Evolutionary conservation across 2,113 vertebrate genomes (phyloP), one percentile per base, ranked within the genome.

Genomic region (Oriolus oriolus): DNA sequence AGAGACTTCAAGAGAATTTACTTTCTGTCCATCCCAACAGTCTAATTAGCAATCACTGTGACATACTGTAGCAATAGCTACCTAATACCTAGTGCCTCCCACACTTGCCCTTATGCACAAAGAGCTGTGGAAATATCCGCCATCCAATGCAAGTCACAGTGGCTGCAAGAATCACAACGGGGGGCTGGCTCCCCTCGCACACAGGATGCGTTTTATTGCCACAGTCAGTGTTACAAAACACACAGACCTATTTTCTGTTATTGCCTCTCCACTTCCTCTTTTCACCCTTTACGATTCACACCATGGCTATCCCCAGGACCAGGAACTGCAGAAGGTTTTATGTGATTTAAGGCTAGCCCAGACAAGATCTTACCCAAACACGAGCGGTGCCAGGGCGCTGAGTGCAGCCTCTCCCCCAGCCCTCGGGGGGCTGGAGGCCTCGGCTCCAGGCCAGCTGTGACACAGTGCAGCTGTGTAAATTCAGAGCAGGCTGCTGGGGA

Each of bases 201-300:
- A 84, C 95, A 96, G 93, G 90, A 95, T 89, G 90, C 1, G 4
- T 69, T 92, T 92, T 69, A 92, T 94, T 95, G 92, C 96, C 80
- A 84, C 93, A 93, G 76, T 22, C n/a, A 20, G 41, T 6, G 16
- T 97, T 96, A 84, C 93, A 87, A 89, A 93, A 95, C 90, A 71
- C 2, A 0, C 61, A 76, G 89, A 10, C 50, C 35, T 42, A 18
- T 44, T 70, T 87, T 85, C 85, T 92, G 83, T 71, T 88, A 78
- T 18, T 92, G 90, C 90, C 50, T 22, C 60, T 35, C 52, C 49
- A 22, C 86, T 96, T 96, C 95, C 90, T 59, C 89, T 92, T 96
- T 42, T 44, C 79, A 79, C 53, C 73, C 84, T 35, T 65, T 3
- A 52, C 35, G 17, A 80, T 85, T 85, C 57, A 42, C 78, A 82